A percentile compares a stretch with the other conserved stretches of the same genome.
Conservation (phyloP, 2,888 invertebrate genomes). For the Pogonocherus hispidulus region DNA sequence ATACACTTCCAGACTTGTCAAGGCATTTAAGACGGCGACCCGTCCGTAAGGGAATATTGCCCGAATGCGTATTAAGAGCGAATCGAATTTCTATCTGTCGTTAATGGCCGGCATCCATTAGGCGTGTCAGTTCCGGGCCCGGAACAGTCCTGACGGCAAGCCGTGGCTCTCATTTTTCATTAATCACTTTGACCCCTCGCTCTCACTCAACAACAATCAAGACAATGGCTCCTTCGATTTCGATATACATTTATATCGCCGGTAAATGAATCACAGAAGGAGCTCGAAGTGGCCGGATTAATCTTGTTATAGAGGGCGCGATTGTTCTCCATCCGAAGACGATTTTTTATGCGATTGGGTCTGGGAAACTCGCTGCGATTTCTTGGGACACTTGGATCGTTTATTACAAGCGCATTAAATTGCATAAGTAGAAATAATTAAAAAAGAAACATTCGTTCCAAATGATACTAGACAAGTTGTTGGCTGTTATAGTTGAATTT, state of each 20-base stretch:
- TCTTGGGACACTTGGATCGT: background rate
- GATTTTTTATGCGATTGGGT: constrained; percentile 3
- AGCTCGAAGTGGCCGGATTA: constrained; percentile 1
- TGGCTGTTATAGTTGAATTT: no score
- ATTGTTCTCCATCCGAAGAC: background rate
- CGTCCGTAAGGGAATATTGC: no score
- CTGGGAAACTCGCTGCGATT: background rate
- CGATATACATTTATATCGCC: constrained; percentile 61
- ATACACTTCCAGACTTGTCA: no score
- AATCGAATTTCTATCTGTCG: background rate
- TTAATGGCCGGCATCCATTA: background rate
- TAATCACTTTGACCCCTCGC: constrained; percentile 55
- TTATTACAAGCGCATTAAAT: no score
- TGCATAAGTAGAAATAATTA: no score
- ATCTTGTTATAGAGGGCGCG: background rate
- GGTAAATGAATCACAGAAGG: constrained; percentile 51
- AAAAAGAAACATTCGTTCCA: no score
- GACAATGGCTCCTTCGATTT: constrained; percentile 58
- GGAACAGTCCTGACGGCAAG: background rate
- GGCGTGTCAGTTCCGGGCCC: background rate
- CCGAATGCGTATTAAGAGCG: background rate
- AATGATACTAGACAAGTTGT: no score
- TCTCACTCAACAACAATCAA: constrained; percentile 57
- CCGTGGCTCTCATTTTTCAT: constrained; percentile 53
- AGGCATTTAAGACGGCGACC: no score